Base-by-base conservation (phyloP, 2,888 invertebrate species). In the Ephialtes manifestator region DNA sequence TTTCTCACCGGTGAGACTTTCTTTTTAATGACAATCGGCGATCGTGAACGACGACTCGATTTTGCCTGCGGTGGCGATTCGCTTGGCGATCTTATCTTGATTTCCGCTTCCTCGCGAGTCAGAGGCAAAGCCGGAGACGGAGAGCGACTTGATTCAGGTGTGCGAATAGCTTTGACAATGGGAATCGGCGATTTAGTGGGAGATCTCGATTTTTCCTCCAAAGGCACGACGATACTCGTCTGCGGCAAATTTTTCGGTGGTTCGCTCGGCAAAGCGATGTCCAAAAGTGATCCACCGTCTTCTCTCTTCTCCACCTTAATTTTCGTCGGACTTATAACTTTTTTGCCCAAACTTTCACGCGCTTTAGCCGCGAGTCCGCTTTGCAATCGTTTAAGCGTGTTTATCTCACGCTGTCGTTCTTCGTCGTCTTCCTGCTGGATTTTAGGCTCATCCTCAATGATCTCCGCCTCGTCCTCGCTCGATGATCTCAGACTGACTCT, bases 301-400 rank as follows among this genome's bases (percentile, higher is more conserved):
- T 91, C 92, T 24, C 87, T 89, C 68, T 88, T 91, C 24, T 93
- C 93, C 2, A 91, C 58, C 67, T 92, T 93, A 5, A 92, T 83
- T 79, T 93, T 93, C 8, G 90, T 86, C 0, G 93, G 93, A 83
- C 91, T 92, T 39, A 91, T 91, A 0, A 94, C 94, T 88, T 95
- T 96, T 91, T 96, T 96, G 85, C 96, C 96, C 79, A 96, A 93
- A 2, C 95, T 94, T 91, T 97, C 97, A 90, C 96, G 97, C 1
- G 97, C 97, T 93, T 97, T 97, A 85, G 97, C 95, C 79, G 97
- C 95, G 92, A 96, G 93, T 87, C 96, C 96, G 88, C 96, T 95
- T 89, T 96, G 96, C 10, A 96, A 92, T 85, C 96, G 94, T 90
- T 97, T 96, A 86, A 97, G 93, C 90, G 96, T 96, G 89, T 95